Evolutionary conservation across 92 coral and sea anemone genomes (phyloP), one percentile per base, ranked within the genome.

Genomic region (Palythoa caribaeorum): DNA sequence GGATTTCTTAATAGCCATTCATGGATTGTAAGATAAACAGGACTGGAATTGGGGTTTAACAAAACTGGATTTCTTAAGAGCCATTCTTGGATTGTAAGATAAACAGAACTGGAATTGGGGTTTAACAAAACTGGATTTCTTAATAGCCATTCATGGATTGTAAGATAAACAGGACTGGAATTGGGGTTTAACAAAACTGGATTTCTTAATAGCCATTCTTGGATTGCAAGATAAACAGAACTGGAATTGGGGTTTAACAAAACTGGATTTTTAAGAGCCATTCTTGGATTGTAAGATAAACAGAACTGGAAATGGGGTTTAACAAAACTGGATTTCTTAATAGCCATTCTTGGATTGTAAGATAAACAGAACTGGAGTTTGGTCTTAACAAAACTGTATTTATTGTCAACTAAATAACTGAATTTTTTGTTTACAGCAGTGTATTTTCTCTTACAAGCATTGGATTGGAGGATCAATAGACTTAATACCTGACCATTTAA

Each of bases 151-250:
- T 51, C 55, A 51, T 51, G 55, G 55, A 51, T 51, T 51, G 55
- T 51, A 51, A 51, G 55, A 51, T 51, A 51, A 51, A 51, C 55
- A 51, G 55, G 55, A 51, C 55, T 51, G 55, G 55, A 51, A 51
- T 51, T 51, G 55, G 55, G 55, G 55, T 51, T 51, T 51, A 51
- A 51, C 55, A 51, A 51, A 51, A 51, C 55, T 51, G 66, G 66
- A 59, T 59, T 59, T 59, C 66, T 59, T 59, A 59, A 59, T 59
- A 59, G 66, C 66, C 66, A 59, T 59, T 59, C 66, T 59, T 59
- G 66, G 66, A 59, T 59, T 59, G 66, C 66, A 59, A 59, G 66
- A 59, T 59, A 59, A 59, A 65, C 87, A 65, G 87, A 83, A 10
- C 59, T 83, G 76, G 54, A 83, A 65, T 65, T 59, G 66, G 66